A percentile compares a stretch with the other conserved stretches of the same genome.
Evolutionary conservation across 2,113 vertebrate species (phyloP).

Genomic region (Himantopus leucocephalus): DNA sequence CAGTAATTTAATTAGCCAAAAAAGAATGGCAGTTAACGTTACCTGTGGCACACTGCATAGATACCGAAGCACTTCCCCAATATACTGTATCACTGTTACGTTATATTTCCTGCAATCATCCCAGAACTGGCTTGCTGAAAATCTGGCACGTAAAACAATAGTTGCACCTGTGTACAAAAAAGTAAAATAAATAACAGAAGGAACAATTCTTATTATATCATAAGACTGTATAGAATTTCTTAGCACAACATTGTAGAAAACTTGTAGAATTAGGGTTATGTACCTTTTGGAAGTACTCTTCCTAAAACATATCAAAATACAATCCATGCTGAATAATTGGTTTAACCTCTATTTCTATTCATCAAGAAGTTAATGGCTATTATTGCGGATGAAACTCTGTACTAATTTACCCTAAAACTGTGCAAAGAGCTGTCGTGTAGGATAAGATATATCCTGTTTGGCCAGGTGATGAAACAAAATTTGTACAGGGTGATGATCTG

Average conservation of each 20-base stretch:
- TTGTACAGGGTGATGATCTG: neutral
- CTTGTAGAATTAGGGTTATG: neutral
- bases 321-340: neutral
- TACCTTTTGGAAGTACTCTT: neutral
- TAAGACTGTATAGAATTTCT: neutral
- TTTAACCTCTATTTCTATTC: neutral
- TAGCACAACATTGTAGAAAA: neutral
- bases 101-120: conserved; percentile 87
- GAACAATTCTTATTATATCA: neutral
- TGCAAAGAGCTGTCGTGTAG: neutral
- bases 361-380: neutral
- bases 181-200: neutral
- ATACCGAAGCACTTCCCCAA: conserved; percentile 88
- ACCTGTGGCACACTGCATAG: conserved; percentile 83
- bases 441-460: neutral
- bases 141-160: conserved; percentile 80
- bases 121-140: conserved; percentile 91
- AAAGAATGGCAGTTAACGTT: neutral
- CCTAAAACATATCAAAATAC: neutral
- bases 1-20: neutral
- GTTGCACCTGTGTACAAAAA: conserved; percentile 78
- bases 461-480: neutral
- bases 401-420: neutral
- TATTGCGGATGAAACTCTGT: neutral
- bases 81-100: conserved; percentile 86